phyloP scores from a whole-genome alignment of 2,113 vertebrate genomes.

The Clarias gariepinus region DNA sequence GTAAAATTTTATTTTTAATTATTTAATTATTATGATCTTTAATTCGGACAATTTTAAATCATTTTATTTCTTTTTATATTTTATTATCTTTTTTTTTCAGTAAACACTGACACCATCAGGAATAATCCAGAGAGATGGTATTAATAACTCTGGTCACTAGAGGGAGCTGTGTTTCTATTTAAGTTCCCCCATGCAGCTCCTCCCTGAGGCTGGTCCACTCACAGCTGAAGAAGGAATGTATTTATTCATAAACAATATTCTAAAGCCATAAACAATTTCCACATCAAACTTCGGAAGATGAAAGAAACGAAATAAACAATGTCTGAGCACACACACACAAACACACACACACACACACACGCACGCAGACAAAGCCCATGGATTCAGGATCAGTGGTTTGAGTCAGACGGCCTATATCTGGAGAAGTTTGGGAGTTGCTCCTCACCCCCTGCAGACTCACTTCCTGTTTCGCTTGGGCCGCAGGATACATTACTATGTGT shows the following conservation, averaged over 20 bases:
- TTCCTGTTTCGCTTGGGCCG: conserved; percentile 53
- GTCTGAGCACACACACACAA: too few species aligned
- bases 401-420: background rate
- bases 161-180: conserved; percentile 21
- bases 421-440: conserved; percentile 24
- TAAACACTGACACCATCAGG: background rate
- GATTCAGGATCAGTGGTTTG: conserved; percentile 4
- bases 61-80: too few species aligned
- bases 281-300: conserved; percentile 23
- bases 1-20: background rate
- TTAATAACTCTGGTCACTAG: conserved; percentile 38
- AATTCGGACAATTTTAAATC: background rate
- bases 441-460: conserved; percentile 40
- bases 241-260: conserved; percentile 32
- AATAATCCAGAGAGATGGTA: background rate
- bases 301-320: background rate
- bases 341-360: background rate
- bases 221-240: conserved; percentile 29
- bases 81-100: background rate
- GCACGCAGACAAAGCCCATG: background rate
- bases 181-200: background rate
- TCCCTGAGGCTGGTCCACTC: background rate
- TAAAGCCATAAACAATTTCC: conserved; percentile 5
- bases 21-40: too few species aligned
- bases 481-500: conserved; percentile 25